Conservation (phyloP, 2,888 invertebrate species). For the Xanthia togata region DNA sequence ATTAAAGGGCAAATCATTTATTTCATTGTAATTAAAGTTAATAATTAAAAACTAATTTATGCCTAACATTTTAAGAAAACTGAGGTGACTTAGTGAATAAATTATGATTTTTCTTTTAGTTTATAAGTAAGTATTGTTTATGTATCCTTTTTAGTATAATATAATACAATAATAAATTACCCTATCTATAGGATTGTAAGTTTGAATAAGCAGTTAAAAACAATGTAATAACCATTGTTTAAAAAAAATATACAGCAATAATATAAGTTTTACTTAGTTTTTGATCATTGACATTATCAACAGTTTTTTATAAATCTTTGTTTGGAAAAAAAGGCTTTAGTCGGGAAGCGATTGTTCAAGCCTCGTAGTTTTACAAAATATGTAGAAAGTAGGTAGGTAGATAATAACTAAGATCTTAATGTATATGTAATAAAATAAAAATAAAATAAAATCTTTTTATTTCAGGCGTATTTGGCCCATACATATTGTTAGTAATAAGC, state of each 20-base stretch:
- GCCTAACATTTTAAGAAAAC: not conserved
- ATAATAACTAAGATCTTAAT: too few species aligned
- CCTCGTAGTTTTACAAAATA: too few species aligned
- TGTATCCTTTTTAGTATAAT: not conserved
- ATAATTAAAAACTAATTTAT: constrained; percentile 3
- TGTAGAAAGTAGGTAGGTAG: too few species aligned
- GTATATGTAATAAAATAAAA: too few species aligned
- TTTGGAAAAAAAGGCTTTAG: too few species aligned
- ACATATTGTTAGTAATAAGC: too few species aligned
- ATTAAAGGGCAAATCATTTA: constrained; percentile 9
- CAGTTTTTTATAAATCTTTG: too few species aligned
- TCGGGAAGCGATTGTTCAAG: too few species aligned
- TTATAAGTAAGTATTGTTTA: not conserved
- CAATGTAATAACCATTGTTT: too few species aligned
- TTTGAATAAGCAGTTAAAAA: not conserved
- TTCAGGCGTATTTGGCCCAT: too few species aligned
- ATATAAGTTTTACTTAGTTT: not conserved
- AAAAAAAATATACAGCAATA: too few species aligned
- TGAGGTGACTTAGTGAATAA: constrained; percentile 21
- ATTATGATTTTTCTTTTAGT: not conserved
- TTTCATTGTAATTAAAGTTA: not conserved
- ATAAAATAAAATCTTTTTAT: too few species aligned
- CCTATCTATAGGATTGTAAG: not conserved
- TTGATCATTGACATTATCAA: not conserved
- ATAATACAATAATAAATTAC: not conserved